A percentile compares a stretch with the other conserved stretches of the same genome.
Conservation (phyloP, 2,888 invertebrate genomes). For the Conchocele bisecta region DNA sequence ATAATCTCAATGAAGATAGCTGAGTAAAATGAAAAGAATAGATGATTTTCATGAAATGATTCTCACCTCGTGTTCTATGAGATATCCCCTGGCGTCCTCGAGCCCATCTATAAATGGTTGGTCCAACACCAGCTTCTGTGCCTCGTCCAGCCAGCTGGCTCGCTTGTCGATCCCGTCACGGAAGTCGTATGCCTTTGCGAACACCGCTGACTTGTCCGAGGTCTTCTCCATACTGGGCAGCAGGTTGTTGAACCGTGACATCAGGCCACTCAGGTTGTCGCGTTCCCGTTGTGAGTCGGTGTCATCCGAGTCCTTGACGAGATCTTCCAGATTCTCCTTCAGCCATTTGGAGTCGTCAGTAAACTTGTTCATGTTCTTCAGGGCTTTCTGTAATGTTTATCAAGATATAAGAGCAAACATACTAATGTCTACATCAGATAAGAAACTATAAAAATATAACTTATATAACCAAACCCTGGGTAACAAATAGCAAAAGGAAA, state of each 20-base stretch:
- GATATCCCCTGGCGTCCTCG: constrained; percentile 74
- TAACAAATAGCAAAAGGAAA: too few species aligned
- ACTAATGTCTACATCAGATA: too few species aligned
- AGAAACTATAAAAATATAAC: too few species aligned
- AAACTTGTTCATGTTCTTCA: constrained; percentile 71
- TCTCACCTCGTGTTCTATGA: constrained; percentile 78
- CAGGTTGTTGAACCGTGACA: constrained; percentile 89
- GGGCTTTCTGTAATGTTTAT: constrained; percentile 74
- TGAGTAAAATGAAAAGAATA: not conserved
- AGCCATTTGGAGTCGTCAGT: constrained; percentile 96
- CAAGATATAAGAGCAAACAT: too few species aligned
- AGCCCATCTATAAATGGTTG: constrained; percentile 76
- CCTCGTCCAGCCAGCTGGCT: constrained; percentile 85
- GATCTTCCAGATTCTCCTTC: constrained; percentile 93
- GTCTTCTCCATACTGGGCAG: constrained; percentile 96
- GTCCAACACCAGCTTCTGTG: constrained; percentile 72
- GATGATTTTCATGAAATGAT: not conserved
- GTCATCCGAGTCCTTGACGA: constrained; percentile 92
- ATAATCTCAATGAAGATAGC: too few species aligned
- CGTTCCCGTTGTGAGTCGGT: constrained; percentile 92
- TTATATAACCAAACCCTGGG: too few species aligned
- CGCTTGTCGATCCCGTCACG: constrained; percentile 94
- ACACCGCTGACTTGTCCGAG: constrained; percentile 95
- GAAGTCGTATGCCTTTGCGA: constrained; percentile 96
- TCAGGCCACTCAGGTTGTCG: constrained; percentile 88